Evolutionary conservation across 2,113 vertebrate genomes (phyloP), one percentile per base, ranked within the genome.

Genomic region (Dinomys branickii): DNA sequence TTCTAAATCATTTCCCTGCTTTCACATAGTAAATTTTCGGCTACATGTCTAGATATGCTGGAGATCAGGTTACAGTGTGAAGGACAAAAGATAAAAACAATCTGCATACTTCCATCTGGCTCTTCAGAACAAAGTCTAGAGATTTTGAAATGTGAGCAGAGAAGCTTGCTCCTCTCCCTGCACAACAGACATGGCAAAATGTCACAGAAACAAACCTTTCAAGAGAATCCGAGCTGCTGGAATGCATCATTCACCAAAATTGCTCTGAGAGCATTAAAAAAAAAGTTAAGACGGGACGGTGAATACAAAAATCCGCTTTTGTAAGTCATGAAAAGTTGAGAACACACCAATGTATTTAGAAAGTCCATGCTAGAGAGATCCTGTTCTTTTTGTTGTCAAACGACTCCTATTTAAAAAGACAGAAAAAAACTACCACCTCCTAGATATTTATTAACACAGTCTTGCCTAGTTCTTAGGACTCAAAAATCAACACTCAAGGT

Each of bases 1-100:
- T 91, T 97, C 96, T 95, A 97, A 98, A 97, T 96, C 97, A 71
- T 33, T 94, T 96, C 88, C 89, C 97, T 96, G 97, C 96, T 98
- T 97, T 97, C 97, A 98, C 97, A 85, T 95, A 97, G 97, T 98
- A 98, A 98, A 96, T 98, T 94, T 97, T 95, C 97, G 96, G 90
- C 94, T 96, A 93, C 93, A 92, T 96, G 97, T 96, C 97, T 97
- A 97, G 96, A 95, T 97, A 97, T 88, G 95, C 52, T 87, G 89
- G 75, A 95, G 96, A 97, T 98, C 97, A 95, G 96, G 97, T 98
- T 98, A 98, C 98, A 96, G 90, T 93, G 95, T 87, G 96, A 96
- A 95, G 94, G 96, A 97, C 97, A 96, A 97, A 97, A 97, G 97
- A 97, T 96, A 94, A 97, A 98, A 98, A 97, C 95, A 96, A 97